Conservation (phyloP, 2,888 invertebrate species). For the Magallana nippona region DNA sequence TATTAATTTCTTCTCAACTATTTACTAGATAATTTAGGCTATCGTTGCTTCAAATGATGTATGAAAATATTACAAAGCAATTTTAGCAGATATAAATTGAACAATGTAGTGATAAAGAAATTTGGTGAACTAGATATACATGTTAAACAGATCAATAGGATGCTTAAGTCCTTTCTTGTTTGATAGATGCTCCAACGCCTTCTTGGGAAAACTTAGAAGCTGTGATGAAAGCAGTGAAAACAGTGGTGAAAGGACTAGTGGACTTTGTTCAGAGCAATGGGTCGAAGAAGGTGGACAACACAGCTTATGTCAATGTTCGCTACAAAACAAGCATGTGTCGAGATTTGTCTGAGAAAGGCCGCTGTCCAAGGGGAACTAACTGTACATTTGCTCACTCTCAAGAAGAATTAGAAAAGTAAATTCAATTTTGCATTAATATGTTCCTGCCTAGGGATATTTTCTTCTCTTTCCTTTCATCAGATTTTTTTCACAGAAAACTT, state of each 20-base stretch:
- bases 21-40: too few relatives aligned
- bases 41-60: too few relatives aligned
- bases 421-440: neutral
- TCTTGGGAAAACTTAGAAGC: slow-evolving; percentile 79
- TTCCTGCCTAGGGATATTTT: neutral
- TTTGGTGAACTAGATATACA: too few relatives aligned
- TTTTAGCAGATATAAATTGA: too few relatives aligned
- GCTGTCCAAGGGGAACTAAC: slow-evolving; percentile 91
- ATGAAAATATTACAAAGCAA: too few relatives aligned
- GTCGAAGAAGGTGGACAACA: slow-evolving; percentile 79
- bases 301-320: slow-evolving; percentile 81
- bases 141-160: too few relatives aligned
- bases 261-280: slow-evolving; percentile 89
- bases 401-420: slow-evolving; percentile 91
- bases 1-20: too few relatives aligned
- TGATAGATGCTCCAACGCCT: slow-evolving; percentile 76
- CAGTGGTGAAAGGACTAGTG: slow-evolving; percentile 88
- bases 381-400: slow-evolving; percentile 96
- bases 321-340: slow-evolving; percentile 96
- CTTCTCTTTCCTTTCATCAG: neutral
- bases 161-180: neutral
- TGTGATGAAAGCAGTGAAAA: slow-evolving; percentile 78
- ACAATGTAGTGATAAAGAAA: too few relatives aligned
- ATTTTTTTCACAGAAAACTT: too few relatives aligned
- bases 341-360: slow-evolving; percentile 88